phyloP scores from a whole-genome alignment of 2,113 vertebrate species.

The Petroica traversi region DNA sequence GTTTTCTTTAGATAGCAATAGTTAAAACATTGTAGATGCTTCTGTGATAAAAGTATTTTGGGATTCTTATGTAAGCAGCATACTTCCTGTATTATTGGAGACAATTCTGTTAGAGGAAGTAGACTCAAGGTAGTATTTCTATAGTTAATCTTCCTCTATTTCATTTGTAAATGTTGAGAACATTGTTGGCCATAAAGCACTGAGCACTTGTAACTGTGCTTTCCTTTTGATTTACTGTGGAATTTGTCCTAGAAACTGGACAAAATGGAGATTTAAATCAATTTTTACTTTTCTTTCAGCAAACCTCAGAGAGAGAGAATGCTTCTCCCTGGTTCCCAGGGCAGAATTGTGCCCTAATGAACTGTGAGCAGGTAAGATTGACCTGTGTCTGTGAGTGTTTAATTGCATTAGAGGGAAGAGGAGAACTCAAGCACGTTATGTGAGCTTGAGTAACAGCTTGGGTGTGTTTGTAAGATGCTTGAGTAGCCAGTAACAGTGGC shows the following conservation, averaged over 20 bases:
- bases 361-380: constrained; percentile 56
- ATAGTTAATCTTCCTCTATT: neutral
- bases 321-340: constrained; percentile 24
- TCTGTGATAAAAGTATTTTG: neutral
- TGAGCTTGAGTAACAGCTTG: neutral
- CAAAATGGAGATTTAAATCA: neutral
- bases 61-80: neutral
- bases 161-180: neutral
- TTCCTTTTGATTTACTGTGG: neutral
- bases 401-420: neutral
- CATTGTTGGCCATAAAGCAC: neutral
- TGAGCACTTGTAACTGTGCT: neutral
- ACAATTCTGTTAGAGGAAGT: neutral
- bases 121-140: neutral
- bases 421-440: neutral
- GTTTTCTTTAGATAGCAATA: neutral
- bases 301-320: constrained; percentile 56
- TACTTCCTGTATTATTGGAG: neutral
- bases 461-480: neutral
- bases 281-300: neutral
- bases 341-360: constrained; percentile 11
- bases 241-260: neutral
- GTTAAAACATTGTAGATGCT: neutral
- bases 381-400: neutral
- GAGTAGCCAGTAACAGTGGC: neutral